Evolutionary conservation across 1,140 invertebrate genomes (phyloP).

Genomic region (Sesamia nonagrioides): DNA sequence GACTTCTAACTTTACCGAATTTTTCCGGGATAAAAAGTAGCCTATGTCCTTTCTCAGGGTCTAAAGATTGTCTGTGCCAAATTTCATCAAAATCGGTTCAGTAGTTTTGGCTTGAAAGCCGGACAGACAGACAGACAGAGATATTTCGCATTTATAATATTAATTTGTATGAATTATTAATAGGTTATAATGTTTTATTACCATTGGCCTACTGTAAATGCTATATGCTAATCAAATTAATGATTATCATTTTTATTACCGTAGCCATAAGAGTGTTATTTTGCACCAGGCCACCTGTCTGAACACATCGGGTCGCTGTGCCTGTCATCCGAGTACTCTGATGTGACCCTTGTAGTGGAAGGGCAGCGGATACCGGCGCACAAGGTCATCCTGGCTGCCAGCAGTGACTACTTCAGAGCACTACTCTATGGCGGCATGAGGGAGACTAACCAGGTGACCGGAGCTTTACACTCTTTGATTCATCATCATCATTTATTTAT

Average conservation of each 20-base stretch:
- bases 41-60: too few species aligned
- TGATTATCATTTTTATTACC: background rate
- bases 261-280: background rate
- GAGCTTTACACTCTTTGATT: background rate
- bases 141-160: too few species aligned
- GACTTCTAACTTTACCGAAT: too few species aligned
- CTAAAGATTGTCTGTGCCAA: too few species aligned
- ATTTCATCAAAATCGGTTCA: too few species aligned
- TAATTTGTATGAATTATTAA: too few species aligned
- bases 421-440: conserved; percentile 96
- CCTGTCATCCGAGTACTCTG: conserved; percentile 96
- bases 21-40: too few species aligned
- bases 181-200: background rate
- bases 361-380: conserved; percentile 95
- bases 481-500: too few species aligned
- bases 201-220: too few species aligned
- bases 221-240: too few species aligned
- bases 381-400: conserved; percentile 94
- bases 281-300: conserved; percentile 88
- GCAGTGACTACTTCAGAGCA: conserved; percentile 98
- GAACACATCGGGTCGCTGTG: conserved; percentile 95
- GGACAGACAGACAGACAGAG: too few species aligned
- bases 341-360: conserved; percentile 96
- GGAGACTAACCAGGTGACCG: conserved; percentile 92
- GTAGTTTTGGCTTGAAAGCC: too few species aligned